Percentiles rank a stretch among this genome's conserved stretches.
Evolutionary conservation across 2,888 invertebrate genomes (phyloP).

Genomic region (Euplagia quadripunctaria): DNA sequence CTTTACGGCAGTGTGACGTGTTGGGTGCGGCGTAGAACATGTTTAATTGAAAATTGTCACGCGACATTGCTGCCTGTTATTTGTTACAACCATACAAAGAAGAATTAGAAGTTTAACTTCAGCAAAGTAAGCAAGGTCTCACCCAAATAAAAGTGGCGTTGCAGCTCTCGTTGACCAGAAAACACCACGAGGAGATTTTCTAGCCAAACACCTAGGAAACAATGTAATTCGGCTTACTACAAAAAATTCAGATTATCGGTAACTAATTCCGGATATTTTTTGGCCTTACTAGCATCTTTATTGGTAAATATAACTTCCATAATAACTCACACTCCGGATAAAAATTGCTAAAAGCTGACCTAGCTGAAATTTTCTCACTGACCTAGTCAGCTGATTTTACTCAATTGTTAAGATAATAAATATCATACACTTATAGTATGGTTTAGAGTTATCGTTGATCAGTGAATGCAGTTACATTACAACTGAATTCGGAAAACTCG

Average conservation of each 20-base stretch:
- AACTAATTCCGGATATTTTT: too few relatives aligned
- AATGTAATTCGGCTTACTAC: neutral
- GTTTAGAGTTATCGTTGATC: neutral
- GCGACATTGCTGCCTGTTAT: constrained; percentile 47
- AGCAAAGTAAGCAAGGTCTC: neutral
- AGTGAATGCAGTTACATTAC: neutral
- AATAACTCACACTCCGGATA: too few relatives aligned
- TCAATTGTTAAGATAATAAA: too few relatives aligned
- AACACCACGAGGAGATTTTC: neutral
- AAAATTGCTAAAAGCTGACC: too few relatives aligned
- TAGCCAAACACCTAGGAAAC: neutral
- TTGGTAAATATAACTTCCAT: too few relatives aligned
- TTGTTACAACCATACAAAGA: constrained; percentile 29
- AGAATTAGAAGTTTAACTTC: constrained; percentile 10
- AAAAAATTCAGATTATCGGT: too few relatives aligned
- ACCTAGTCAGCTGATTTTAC: too few relatives aligned
- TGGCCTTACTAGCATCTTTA: too few relatives aligned
- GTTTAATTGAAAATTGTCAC: constrained; percentile 68
- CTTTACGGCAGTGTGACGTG: constrained; percentile 56
- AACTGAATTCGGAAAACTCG: neutral
- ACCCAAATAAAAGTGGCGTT: too few relatives aligned
- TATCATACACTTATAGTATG: too few relatives aligned
- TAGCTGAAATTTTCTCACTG: too few relatives aligned
- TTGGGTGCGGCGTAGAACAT: constrained; percentile 54
- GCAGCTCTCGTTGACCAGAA: neutral